Evolutionary conservation across 2,113 vertebrate genomes (phyloP), one percentile per base, ranked within the genome.

Genomic region (Mesoclemmys tuberculata): DNA sequence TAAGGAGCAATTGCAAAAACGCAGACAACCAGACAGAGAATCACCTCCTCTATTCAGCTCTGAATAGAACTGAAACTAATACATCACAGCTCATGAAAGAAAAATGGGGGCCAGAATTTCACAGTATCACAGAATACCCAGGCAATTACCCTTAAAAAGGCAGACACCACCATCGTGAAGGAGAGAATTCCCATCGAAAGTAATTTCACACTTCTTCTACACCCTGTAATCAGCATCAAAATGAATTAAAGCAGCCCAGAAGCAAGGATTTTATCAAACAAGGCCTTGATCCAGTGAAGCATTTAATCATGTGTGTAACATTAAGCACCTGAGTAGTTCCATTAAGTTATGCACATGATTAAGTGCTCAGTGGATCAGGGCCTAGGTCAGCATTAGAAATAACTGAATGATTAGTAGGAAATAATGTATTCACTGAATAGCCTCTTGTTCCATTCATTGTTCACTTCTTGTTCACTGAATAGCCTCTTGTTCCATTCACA

Each of bases 111-210:
- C 41, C 29, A 95, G 86, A 91, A 88, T 94, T 92, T 90, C 77
- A 55, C 51, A 48, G 75, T 58, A 91, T 12, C 80, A 54, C 46
- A 81, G 85, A 92, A 75, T 87, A 95, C 88, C 91, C 51, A 13
- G n/a, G 68, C 68, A 94, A 84, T 85, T 88, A 96, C 87, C 85
- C 92, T 95, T 95, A 89, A 96, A 83, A 93, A 92, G 89, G 88
- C n/a, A 71, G 71, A 89, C 55, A 35, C 18, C 85, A 48, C 12
- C 14, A 11, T 92, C 90, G 61, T 92, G 84, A 85, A 87, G 22
- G 85, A 95, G 77, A 93, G 95, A 94, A 91, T 91, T 95, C 89
- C 83, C 71, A 16, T n/a, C 75, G 71, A 94, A 97, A 89, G 93
- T 82, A 94, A 96, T 93, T 96, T 96, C 84, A 94, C 41, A 29